Evolutionary conservation across 2,888 invertebrate genomes (phyloP).

Genomic region (Lysandra coridon): DNA sequence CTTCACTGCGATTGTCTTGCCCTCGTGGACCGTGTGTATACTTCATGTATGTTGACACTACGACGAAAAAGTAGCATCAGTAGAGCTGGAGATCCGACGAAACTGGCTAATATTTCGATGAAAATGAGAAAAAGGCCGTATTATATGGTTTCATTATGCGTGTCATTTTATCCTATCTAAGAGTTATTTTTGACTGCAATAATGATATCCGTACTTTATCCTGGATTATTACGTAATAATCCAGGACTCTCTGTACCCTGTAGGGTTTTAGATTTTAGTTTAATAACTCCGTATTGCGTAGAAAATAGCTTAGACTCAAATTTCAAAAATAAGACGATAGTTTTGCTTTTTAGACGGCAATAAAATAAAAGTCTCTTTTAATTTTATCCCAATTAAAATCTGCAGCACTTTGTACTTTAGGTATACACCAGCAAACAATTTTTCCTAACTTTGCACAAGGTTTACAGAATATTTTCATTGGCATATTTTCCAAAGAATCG

Average conservation of each 20-base stretch:
- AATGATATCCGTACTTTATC: neutral
- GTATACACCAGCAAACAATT: neutral
- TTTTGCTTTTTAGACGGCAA: neutral
- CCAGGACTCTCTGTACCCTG: no score
- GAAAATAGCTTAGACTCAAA: neutral
- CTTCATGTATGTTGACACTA: conserved; percentile 4
- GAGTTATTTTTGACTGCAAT: neutral
- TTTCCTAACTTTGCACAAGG: neutral
- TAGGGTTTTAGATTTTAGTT: neutral
- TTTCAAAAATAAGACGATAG: neutral
- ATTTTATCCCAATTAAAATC: neutral
- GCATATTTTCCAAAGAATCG: no score
- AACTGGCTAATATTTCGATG: no score
- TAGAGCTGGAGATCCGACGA: neutral
- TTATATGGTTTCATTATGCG: no score
- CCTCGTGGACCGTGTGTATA: conserved; percentile 10
- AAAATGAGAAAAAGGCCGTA: no score
- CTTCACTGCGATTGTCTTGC: conserved; percentile 69
- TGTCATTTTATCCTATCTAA: no score
- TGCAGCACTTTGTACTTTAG: neutral
- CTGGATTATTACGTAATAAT: no score
- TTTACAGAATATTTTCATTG: neutral
- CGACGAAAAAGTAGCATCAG: neutral
- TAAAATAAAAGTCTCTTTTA: neutral
- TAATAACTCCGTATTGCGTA: neutral